phyloP scores from a whole-genome alignment of 2,113 vertebrate species.

The Sapajus apella region DNA sequence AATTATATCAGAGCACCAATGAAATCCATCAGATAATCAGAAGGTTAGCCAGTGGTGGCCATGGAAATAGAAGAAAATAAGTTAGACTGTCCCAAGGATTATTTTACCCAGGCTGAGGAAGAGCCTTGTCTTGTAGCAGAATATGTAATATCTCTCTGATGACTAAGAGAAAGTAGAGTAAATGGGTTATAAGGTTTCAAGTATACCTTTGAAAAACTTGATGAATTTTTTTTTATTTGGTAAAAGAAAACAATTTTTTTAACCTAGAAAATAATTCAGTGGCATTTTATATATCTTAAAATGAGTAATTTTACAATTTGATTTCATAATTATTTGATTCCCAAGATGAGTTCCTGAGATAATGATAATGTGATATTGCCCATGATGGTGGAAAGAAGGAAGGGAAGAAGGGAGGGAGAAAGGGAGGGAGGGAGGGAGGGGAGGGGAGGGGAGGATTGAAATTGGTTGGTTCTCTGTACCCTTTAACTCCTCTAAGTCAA shows the following conservation, averaged over 20 bases:
- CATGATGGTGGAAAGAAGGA: background rate
- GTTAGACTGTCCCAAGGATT: background rate
- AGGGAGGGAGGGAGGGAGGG: rapidly evolving
- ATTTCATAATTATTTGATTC: slow-evolving; percentile 12
- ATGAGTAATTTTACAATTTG: background rate
- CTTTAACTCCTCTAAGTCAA: background rate
- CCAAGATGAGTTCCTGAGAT: background rate
- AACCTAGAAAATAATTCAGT: background rate
- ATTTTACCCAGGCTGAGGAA: background rate
- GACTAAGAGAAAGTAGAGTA: background rate
- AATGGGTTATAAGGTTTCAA: background rate
- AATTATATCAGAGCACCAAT: background rate
- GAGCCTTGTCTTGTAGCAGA: background rate
- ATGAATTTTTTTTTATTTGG: slow-evolving; percentile 9
- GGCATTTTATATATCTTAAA: slow-evolving; percentile 19
- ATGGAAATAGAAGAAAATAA: background rate
- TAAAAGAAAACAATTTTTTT: slow-evolving; percentile 1
- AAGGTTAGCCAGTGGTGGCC: background rate
- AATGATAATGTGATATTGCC: background rate
- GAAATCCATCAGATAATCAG: slow-evolving; percentile 9
- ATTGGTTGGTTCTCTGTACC: background rate
- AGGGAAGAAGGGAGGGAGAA: background rate
- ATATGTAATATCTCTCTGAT: background rate
- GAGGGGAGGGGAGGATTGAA: background rate
- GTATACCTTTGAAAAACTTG: background rate